These are phyloP conservation scores for Nesidiocoris tenuis DNA, from an alignment of 2,888 invertebrate species.

Conservation along the genomic window DNA sequence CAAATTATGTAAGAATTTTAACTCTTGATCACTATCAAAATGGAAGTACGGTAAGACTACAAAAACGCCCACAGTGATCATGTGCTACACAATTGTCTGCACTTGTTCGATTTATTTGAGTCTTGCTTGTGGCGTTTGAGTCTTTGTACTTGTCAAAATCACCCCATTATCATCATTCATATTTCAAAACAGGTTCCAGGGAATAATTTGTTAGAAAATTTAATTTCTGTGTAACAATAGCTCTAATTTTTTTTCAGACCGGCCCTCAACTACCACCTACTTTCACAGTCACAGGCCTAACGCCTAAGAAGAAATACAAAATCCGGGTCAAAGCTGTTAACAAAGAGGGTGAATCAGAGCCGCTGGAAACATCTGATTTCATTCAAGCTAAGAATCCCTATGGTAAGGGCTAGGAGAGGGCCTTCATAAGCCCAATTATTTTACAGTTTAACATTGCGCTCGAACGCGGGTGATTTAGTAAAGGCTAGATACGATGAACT, in stretches of 20 bases:
- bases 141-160: too few relatives aligned
- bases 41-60: neutral
- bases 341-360: constrained; percentile 95
- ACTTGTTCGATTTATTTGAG: too few relatives aligned
- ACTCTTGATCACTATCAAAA: neutral
- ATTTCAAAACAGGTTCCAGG: too few relatives aligned
- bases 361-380: constrained; percentile 83
- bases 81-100: neutral
- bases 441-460: too few relatives aligned
- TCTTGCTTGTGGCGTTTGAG: too few relatives aligned
- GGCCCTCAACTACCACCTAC: constrained; percentile 72
- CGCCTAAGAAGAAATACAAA: constrained; percentile 94
- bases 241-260: constrained; percentile 51
- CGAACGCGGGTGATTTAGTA: too few relatives aligned
- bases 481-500: too few relatives aligned
- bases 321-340: constrained; percentile 97
- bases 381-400: constrained; percentile 95
- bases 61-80: neutral
- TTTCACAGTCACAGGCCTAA: constrained; percentile 85
- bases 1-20: neutral
- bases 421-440: too few relatives aligned
- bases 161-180: too few relatives aligned
- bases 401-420: constrained; percentile 66
- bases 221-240: too few relatives aligned
- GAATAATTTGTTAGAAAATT: too few relatives aligned